These are phyloP conservation scores for Anhinga anhinga DNA, from an alignment of 2,113 vertebrate species.

Conservation along the genomic window DNA sequence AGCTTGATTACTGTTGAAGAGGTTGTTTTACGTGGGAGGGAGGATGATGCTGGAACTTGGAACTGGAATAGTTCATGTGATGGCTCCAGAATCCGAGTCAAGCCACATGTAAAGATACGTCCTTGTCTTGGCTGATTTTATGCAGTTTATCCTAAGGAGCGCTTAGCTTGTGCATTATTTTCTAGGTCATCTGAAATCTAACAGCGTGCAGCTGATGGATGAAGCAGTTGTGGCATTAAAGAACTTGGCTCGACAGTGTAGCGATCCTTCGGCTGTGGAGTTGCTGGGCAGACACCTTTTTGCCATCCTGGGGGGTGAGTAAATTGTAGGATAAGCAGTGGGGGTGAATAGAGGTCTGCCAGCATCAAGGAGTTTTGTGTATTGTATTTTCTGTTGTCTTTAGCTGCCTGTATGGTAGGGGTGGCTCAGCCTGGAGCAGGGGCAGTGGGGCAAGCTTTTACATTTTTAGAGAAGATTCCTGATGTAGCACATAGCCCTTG, in stretches of 20 bases:
- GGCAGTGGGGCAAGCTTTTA: neutral
- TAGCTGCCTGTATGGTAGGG: neutral
- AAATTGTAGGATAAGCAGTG: neutral
- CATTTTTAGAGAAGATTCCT: neutral
- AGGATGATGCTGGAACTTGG: neutral
- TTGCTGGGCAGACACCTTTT: constrained; percentile 88
- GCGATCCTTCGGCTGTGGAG: constrained; percentile 84
- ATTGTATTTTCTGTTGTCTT: neutral
- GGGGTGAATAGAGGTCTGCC: neutral
- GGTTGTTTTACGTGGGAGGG: neutral
- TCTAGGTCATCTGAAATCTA: constrained; percentile 94
- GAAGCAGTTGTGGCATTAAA: constrained; percentile 88
- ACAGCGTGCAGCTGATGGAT: constrained; percentile 90
- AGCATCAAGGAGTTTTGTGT: neutral
- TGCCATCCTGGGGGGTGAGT: constrained; percentile 89
- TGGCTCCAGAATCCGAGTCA: neutral
- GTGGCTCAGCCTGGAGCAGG: neutral
- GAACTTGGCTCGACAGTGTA: constrained; percentile 92
- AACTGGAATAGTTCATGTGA: neutral
- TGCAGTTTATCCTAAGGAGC: neutral
- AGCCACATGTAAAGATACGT: neutral
- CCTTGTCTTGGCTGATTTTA: neutral
- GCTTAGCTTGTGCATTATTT: neutral
- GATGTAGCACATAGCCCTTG: neutral
- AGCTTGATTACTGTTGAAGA: neutral